Evolutionary conservation across 2,888 invertebrate species (phyloP).

Genomic region (Diarsia brunnea): DNA sequence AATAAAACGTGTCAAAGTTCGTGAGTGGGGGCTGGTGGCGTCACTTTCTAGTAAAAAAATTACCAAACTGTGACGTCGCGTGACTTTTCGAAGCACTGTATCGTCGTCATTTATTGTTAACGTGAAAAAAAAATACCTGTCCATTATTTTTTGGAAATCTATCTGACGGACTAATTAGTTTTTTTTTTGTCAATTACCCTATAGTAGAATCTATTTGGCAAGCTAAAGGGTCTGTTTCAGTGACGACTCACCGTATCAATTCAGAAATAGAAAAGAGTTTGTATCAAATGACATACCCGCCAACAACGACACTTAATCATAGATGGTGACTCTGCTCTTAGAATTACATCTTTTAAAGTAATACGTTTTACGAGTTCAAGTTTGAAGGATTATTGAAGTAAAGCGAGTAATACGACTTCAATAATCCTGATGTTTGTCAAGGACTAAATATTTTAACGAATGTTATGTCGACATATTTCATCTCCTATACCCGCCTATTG

Average conservation of each 20-base stretch:
- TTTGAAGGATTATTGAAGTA: no score
- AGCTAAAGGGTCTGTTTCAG: not conserved
- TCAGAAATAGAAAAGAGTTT: not conserved
- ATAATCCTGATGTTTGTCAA: not conserved
- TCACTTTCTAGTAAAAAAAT: no score
- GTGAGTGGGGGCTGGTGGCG: no score
- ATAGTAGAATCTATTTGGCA: not conserved
- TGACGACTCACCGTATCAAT: not conserved
- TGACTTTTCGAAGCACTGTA: no score
- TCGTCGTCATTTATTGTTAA: no score
- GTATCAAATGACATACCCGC: not conserved
- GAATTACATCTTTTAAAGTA: not conserved
- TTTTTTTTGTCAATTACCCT: no score
- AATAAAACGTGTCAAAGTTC: no score
- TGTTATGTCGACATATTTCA: slow-evolving; percentile 8
- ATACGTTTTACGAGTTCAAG: not conserved
- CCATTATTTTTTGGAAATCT: no score
- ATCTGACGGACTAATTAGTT: no score
- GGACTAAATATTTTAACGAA: not conserved
- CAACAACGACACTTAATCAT: not conserved
- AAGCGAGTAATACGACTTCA: no score
- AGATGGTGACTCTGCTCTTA: not conserved
- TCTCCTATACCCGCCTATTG: not conserved
- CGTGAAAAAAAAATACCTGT: no score
- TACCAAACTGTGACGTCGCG: no score